Evolutionary conservation across 2,113 vertebrate genomes (phyloP).

Genomic region (Chaenocephalus aceratus): DNA sequence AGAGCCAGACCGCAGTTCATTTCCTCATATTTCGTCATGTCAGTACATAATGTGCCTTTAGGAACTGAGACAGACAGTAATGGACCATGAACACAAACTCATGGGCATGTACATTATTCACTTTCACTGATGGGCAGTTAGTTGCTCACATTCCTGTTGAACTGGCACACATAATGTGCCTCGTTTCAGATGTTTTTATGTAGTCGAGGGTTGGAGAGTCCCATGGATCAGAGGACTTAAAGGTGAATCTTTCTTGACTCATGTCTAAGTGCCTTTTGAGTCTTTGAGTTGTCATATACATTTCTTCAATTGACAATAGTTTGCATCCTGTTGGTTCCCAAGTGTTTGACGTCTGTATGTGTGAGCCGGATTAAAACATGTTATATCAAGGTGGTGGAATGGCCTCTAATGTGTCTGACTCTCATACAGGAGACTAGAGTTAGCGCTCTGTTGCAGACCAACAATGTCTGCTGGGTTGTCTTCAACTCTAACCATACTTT

Average conservation of each 20-base stretch:
- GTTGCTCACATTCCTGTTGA: neutral
- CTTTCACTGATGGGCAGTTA: neutral
- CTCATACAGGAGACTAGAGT: no score
- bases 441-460: no score
- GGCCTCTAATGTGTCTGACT: no score
- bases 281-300: neutral
- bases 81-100: neutral
- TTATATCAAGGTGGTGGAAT: neutral
- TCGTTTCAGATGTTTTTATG: no score
- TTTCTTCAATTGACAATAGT: neutral
- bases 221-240: neutral
- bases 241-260: neutral
- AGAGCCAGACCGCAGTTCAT: no score
- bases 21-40: no score
- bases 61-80: neutral
- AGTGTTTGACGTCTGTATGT: neutral
- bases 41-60: neutral
- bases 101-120: neutral
- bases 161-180: neutral
- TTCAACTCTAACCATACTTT: conserved; percentile 21
- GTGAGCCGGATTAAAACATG: neutral
- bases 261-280: neutral
- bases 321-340: neutral
- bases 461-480: no score
- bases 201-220: neutral